Percentiles rank a stretch among this genome's conserved stretches.
Conservation (phyloP, 2,797 vertebrate genomes). For the Cirrhinus molitorella region DNA sequence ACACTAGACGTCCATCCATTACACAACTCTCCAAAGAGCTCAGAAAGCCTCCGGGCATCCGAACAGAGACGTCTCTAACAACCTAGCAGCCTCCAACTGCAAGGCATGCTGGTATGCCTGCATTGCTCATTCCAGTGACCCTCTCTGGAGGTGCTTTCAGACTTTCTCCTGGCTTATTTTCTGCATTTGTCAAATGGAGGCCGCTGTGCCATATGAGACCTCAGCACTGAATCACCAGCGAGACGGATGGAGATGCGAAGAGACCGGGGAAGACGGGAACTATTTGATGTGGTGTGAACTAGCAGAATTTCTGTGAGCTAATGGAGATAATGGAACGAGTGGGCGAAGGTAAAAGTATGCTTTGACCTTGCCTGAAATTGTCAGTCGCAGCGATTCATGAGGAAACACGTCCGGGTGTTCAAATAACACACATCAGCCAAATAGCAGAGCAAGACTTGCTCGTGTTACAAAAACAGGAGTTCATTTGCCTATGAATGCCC, state of each 20-base stretch:
- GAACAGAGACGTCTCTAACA: conserved; percentile 46
- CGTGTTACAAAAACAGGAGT: not conserved
- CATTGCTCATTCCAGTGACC: conserved; percentile 52
- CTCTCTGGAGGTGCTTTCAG: conserved; percentile 52
- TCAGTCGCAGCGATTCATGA: conserved; percentile 45
- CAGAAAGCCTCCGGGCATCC: conserved; percentile 21
- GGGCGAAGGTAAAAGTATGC: conserved; percentile 28
- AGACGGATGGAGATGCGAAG: conserved; percentile 31
- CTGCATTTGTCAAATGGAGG: conserved; percentile 57
- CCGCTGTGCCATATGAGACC: conserved; percentile 47
- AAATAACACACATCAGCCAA: not conserved
- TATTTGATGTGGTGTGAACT: conserved; percentile 24
- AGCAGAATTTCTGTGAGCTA: conserved; percentile 37
- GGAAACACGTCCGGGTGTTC: not conserved
- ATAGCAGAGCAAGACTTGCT: not conserved
- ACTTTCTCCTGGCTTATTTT: conserved; percentile 57
- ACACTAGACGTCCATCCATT: conserved; percentile 17
- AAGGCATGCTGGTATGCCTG: conserved; percentile 35
- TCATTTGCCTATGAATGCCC: conserved; percentile 1
- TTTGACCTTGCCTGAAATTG: conserved; percentile 26
- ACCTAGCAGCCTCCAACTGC: conserved; percentile 24
- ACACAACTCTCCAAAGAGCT: conserved; percentile 26
- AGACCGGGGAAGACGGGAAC: not conserved
- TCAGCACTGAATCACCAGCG: conserved; percentile 48
- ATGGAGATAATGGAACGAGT: conserved; percentile 54